Evolutionary conservation across 2,888 invertebrate genomes (phyloP).

Genomic region (Poecilus cupreus): DNA sequence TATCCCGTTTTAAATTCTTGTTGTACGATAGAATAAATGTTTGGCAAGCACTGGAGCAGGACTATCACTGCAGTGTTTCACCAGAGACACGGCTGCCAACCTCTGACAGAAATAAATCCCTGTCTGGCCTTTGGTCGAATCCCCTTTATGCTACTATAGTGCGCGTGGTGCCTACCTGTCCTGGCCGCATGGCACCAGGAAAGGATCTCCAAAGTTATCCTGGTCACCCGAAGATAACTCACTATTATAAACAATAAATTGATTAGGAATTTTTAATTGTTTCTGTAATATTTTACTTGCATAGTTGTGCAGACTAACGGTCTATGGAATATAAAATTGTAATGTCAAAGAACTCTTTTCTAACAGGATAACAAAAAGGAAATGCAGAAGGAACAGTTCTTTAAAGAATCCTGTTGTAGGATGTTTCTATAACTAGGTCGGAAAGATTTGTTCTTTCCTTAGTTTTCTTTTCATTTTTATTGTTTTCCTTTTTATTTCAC

Average conservation of each 20-base stretch:
- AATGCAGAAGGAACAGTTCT: neutral
- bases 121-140: slow-evolving; percentile 51
- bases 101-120: slow-evolving; percentile 52
- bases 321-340: no score
- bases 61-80: slow-evolving; percentile 47
- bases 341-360: no score
- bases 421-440: slow-evolving; percentile 24
- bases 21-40: neutral
- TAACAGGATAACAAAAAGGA: no score
- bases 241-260: no score
- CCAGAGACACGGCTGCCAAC: slow-evolving; percentile 39
- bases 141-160: slow-evolving; percentile 43
- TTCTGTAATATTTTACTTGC: no score
- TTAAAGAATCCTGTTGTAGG: slow-evolving; percentile 15
- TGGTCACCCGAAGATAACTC: neutral
- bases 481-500: slow-evolving; percentile 1
- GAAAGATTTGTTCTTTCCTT: slow-evolving; percentile 22
- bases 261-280: no score
- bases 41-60: slow-evolving; percentile 11
- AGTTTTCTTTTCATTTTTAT: slow-evolving; percentile 27
- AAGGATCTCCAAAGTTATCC: neutral
- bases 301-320: no score
- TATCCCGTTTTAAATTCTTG: neutral
- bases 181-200: neutral
- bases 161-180: slow-evolving; percentile 11